phyloP scores from a whole-genome alignment of 1,140 invertebrate species.

The Drosophila nigromelanica region DNA sequence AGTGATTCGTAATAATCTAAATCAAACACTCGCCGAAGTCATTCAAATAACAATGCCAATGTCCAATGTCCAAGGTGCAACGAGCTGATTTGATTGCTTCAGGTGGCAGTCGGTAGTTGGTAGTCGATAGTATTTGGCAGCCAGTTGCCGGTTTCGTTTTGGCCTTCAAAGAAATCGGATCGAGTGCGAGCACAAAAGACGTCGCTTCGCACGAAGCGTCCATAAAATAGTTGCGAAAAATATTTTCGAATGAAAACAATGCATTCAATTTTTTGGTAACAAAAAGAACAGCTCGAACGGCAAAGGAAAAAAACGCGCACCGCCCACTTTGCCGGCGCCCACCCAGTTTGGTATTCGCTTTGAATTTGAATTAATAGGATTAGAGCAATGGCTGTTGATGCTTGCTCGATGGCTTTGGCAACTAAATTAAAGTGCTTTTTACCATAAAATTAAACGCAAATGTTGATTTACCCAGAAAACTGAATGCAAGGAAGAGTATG shows the following conservation, averaged over 20 bases:
- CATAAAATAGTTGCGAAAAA: constrained; percentile 60
- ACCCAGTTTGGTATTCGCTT: constrained; percentile 52
- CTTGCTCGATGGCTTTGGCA: constrained; percentile 62
- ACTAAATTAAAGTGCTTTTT: constrained; percentile 81
- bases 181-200: constrained; percentile 34
- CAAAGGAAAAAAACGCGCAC: constrained; percentile 7
- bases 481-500: not conserved
- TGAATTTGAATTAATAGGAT: constrained; percentile 79
- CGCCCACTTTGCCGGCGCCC: constrained; percentile 8
- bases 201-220: constrained; percentile 28
- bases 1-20: constrained; percentile 61
- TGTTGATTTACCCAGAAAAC: constrained; percentile 59
- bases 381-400: constrained; percentile 53
- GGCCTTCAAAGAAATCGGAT: constrained; percentile 33
- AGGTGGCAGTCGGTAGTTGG: constrained; percentile 20
- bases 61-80: constrained; percentile 18
- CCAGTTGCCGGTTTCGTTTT: not conserved
- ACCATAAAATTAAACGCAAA: constrained; percentile 79
- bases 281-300: constrained; percentile 60
- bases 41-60: constrained; percentile 37
- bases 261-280: constrained; percentile 58
- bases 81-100: constrained; percentile 57
- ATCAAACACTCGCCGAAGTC: constrained; percentile 63
- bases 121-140: not conserved
- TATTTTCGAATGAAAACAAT: constrained; percentile 73